Evolutionary conservation across 92 coral and sea anemone genomes (phyloP).

Genomic region (Actinostola sp.): DNA sequence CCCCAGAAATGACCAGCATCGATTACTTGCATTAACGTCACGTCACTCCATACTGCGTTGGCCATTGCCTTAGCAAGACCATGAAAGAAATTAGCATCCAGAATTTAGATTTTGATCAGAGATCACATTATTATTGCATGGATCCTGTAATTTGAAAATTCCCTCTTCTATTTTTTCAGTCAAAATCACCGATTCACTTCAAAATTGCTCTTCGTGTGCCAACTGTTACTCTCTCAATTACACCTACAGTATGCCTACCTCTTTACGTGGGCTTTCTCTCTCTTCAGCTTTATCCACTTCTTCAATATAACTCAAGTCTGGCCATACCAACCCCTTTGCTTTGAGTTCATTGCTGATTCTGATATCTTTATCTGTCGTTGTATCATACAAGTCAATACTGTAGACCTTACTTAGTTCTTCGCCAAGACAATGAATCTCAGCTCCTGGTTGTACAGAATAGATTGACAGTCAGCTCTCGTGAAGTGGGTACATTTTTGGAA

Average conservation of each 20-base stretch:
- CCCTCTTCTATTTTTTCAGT: too few species aligned
- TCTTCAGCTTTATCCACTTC: background rate
- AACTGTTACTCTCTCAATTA: background rate
- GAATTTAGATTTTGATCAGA: too few species aligned
- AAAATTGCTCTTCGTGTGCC: too few species aligned
- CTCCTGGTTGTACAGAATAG: conserved; percentile 28
- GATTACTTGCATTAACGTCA: conserved; percentile 71
- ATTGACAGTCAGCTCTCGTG: too few species aligned
- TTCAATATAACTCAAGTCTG: conserved; percentile 40
- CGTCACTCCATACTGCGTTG: conserved; percentile 68
- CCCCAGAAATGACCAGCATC: conserved; percentile 99
- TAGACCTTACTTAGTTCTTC: conserved; percentile 38
- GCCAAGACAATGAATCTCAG: conserved; percentile 49
- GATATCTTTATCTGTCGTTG: conserved; percentile 75
- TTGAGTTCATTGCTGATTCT: conserved; percentile 68
- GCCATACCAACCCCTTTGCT: conserved; percentile 78
- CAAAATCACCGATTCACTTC: too few species aligned
- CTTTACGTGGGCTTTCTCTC: conserved; percentile 38
- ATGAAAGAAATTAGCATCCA: too few species aligned
- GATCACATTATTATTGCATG: too few species aligned
- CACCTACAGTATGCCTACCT: conserved; percentile 42
- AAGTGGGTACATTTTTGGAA: too few species aligned
- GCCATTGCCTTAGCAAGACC: background rate
- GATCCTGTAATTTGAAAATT: too few species aligned
- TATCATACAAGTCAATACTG: conserved; percentile 82